Base-by-base conservation (phyloP, 2,888 invertebrate species). In the Erebia palarica region DNA sequence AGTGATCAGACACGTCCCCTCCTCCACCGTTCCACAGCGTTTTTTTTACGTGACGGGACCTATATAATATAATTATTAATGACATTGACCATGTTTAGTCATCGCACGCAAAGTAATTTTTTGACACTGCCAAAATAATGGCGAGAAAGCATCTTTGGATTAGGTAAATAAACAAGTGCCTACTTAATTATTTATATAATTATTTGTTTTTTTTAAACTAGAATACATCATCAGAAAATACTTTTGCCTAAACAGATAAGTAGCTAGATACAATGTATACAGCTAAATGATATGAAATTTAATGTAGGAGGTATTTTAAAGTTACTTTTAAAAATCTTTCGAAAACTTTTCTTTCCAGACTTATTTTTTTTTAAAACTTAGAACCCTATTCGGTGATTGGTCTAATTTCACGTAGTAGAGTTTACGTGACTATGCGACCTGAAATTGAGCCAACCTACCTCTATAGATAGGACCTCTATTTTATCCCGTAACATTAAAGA, bases 141-240 rank as follows among this genome's bases (percentile, higher is more conserved):
- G 36, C 36, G 36, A 36, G 7, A 51, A 14, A 51, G 51, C 7
- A 14, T 51, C 8, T 51, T 8, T 16, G n/a, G n/a, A 51, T 51
- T 51, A 2, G n/a, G 51, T 51, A 8, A 53, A 16, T 58, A 58
- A 0, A 3, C 13, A 42, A 36, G 59, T 36, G 13, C n/a, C 1
- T 59, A 59, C 8, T 14, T 49, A 63, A n/a, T 9, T 36, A 63
- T 4, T 1, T 16, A 61, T 2, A n/a, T n/a, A n/a, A n/a, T n/a
- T 8, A 44, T 18, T 1, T 3, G 16, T 11, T 42, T 16, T 47
- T 63, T 49, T 27, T 3, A 63, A 49, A 36, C 11, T 65, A 68
- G 51, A 71, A 71, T 69, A 73, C 53, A 68, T 63, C 61, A 69
- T 73, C 73, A 60, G 71, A 73, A 73, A 73, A 73, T 73, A 73